Evolutionary conservation across 1,140 invertebrate species (phyloP), one percentile per base, ranked within the genome.

Genomic region (Bradysia coprophila): DNA sequence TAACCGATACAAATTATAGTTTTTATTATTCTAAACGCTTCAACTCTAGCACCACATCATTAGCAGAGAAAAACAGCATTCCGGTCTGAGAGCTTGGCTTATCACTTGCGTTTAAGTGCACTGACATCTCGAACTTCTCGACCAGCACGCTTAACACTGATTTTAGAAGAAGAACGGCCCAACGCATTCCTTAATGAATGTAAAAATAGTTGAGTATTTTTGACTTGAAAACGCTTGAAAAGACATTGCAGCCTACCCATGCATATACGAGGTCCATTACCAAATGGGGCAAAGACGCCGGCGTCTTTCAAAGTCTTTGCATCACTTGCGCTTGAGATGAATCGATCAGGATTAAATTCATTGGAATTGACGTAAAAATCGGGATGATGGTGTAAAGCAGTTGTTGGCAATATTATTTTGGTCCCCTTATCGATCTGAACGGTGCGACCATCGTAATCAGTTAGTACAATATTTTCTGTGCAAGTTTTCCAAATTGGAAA

Each of bases 401-500:
- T 34, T 5, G 18, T 34, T 4, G 32, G 32, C 13, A 34, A 11
- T 5, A 34, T 34, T 15, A 34, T 34, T 34, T 11, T 34, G 3
- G 18, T 16, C 3, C 32, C 32, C 13, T 34, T 34, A 15, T 34
- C 32, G 13, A 34, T 34, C 13, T 34, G 32, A 4, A 34, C 32
- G 4, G 3, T 34, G n/a, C 13, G 4, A 13, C 32, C 32, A 34
- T 34, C 32, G 32, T 15, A 34, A 34, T 34, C 32, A 3, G 4
- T 13, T 3, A 34, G 11, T 5, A 15, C 32, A 13, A 34, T 34
- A 16, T 16, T 34, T 13, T 34, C 32, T 3, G 32, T 34, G 13
- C 32, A 34, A 4, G 4, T 34, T 34, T 34, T 34, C 32, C 32
- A 34, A 34, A 34, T 34, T 34, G 32, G 32, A 34, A 34, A 34